Evolutionary conservation across 1,140 invertebrate genomes (phyloP).

Genomic region (Drosophila mayri): DNA sequence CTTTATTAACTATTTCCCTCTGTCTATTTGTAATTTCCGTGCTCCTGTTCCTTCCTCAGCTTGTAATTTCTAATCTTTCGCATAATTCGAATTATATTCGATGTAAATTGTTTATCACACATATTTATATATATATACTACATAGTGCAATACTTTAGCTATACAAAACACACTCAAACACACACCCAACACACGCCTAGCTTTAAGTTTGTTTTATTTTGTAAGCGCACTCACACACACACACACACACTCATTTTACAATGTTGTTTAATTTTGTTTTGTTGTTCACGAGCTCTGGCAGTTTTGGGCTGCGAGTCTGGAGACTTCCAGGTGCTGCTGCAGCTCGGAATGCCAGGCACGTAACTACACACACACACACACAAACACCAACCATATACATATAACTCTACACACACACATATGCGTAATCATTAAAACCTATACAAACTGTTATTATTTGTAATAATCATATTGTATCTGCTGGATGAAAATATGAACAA

Average conservation of each 20-base stretch:
- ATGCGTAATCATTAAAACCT: slow-evolving; percentile 52
- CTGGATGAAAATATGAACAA: slow-evolving; percentile 19
- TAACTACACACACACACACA: slow-evolving; percentile 35
- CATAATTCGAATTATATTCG: slow-evolving; percentile 38
- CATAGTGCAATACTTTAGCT: slow-evolving; percentile 79
- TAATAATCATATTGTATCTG: slow-evolving; percentile 59
- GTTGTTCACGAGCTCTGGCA: slow-evolving; percentile 50
- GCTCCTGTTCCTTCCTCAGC: slow-evolving; percentile 41
- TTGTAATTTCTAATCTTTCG: slow-evolving; percentile 36
- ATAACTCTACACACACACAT: slow-evolving; percentile 33
- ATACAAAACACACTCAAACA: slow-evolving; percentile 44
- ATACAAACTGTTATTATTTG: slow-evolving; percentile 56
- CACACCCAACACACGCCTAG: slow-evolving; percentile 47
- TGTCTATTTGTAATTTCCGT: neutral
- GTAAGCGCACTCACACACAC: slow-evolving; percentile 57
- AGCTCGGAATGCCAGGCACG: slow-evolving; percentile 59
- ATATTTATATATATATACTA: slow-evolving; percentile 61
- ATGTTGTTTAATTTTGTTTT: slow-evolving; percentile 61
- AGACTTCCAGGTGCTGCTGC: slow-evolving; percentile 61
- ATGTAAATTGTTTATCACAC: slow-evolving; percentile 78
- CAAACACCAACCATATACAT: slow-evolving; percentile 33
- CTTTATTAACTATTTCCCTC: slow-evolving; percentile 14
- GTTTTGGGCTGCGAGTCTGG: slow-evolving; percentile 61
- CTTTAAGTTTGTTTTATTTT: slow-evolving; percentile 69
- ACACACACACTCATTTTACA: slow-evolving; percentile 47